Percentiles rank a stretch among this genome's conserved stretches.
Conservation (phyloP, 2,113 vertebrate species). For the Callocephalon fimbriatum region DNA sequence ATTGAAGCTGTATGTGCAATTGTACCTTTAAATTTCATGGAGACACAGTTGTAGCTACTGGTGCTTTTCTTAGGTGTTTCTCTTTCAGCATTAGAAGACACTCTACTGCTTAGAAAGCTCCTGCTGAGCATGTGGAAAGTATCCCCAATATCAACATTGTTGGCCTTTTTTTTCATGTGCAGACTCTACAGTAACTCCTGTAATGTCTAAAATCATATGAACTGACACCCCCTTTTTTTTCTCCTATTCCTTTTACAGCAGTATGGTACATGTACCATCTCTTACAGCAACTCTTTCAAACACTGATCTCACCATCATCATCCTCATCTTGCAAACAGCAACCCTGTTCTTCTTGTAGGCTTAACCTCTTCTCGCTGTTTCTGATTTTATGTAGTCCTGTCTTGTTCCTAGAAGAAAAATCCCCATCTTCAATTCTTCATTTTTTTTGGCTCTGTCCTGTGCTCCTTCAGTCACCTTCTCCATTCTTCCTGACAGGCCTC, state of each 20-base stretch:
- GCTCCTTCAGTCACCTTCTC: neutral
- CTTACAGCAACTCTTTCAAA: neutral
- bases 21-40: neutral
- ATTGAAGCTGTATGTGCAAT: neutral
- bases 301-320: neutral
- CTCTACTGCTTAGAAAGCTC: neutral
- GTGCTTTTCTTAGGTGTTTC: neutral
- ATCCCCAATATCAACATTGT: neutral
- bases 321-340: neutral
- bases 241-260: neutral
- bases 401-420: neutral
- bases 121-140: neutral
- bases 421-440: neutral
- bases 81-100: neutral
- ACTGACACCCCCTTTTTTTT: neutral
- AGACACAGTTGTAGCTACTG: neutral
- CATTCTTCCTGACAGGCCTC: neutral
- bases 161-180: neutral
- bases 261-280: neutral
- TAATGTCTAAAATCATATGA: neutral
- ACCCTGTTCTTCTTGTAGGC: rapidly evolving
- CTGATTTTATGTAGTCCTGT: neutral
- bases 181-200: neutral
- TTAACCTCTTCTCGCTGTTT: neutral
- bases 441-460: neutral